Evolutionary conservation across 2,888 invertebrate species (phyloP), one percentile per base, ranked within the genome.

Genomic region (Byasa hedistus): DNA sequence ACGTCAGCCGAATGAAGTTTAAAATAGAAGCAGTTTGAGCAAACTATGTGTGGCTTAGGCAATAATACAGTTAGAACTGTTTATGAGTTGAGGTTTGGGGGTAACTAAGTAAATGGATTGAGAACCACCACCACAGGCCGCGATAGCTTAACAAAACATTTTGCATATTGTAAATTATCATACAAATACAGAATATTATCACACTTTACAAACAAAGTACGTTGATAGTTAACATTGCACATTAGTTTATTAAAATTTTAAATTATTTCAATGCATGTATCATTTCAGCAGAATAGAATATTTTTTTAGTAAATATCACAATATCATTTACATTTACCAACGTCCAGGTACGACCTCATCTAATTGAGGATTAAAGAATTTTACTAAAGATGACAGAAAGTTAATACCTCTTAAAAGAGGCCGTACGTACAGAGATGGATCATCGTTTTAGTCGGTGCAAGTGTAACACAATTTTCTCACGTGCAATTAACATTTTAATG

Each of bases 21-120:
- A 72, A 72, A 73, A 74, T 72, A 68, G 68, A 63, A 65, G 68
- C 68, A 69, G 73, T 69, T 73, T 70, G 68, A 59, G 65, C 65
- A 63, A 75, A 75, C 75, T 75, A 77, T 76, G 74, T 72, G 73
- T 71, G 72, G 75, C 72, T 72, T 73, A 73, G 76, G 73, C n/a
- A 48, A n/a, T 76, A 76, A 76, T 73, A 76, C 73, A 72, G 73
- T 76, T 72, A 73, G 72, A 70, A 72, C 70, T 75, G 73, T 77
- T 75, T 73, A 74, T 70, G 71, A 72, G 75, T 75, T 73, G 70
- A 65, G 72, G 73, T 67, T 73, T 71, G 72, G 74, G 73, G 70
- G 65, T 68, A 76, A 76, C 73, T 73, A 68, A 76, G 73, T 76
- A 76, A 69, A 70, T 71, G 69, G 70, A 74, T 73, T 72, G 73